Conservation (phyloP, 2,797 vertebrate species). For the Falco cherrug region DNA sequence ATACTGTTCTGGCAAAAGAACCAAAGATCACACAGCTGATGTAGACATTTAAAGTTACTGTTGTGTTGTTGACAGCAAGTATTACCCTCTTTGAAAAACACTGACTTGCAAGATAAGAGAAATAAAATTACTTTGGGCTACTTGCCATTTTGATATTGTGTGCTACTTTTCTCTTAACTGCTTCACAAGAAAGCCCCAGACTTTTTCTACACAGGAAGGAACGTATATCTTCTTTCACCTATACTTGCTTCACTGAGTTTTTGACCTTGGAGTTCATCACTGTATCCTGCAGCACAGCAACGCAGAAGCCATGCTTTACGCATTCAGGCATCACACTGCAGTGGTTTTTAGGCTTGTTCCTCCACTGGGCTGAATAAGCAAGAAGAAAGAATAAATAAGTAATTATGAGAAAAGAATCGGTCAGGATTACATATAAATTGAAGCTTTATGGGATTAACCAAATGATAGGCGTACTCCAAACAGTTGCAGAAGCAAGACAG, state of each 20-base stretch:
- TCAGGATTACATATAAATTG: not conserved
- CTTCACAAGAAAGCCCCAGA: not conserved
- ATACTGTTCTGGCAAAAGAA: not conserved
- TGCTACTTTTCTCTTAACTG: not conserved
- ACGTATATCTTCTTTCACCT: not conserved
- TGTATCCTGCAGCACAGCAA: not conserved
- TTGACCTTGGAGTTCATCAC: not conserved
- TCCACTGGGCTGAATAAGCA: not conserved
- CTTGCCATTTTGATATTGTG: not conserved
- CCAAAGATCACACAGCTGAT: not conserved
- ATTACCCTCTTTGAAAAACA: not conserved
- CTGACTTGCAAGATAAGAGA: not conserved
- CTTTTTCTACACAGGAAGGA: not conserved
- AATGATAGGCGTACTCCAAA: rapidly evolving
- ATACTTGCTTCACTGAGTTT: not conserved
- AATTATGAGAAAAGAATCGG: not conserved
- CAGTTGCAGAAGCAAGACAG: not conserved
- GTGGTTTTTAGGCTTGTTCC: not conserved
- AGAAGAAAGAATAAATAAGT: not conserved
- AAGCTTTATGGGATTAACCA: not conserved
- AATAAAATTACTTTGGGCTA: not conserved
- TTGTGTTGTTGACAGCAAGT: slow-evolving; percentile 1
- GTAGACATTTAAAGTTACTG: not conserved
- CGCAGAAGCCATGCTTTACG: not conserved
- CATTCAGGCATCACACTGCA: not conserved